Conservation (phyloP, 2,113 vertebrate species). For the Hemicordylus capensis region DNA sequence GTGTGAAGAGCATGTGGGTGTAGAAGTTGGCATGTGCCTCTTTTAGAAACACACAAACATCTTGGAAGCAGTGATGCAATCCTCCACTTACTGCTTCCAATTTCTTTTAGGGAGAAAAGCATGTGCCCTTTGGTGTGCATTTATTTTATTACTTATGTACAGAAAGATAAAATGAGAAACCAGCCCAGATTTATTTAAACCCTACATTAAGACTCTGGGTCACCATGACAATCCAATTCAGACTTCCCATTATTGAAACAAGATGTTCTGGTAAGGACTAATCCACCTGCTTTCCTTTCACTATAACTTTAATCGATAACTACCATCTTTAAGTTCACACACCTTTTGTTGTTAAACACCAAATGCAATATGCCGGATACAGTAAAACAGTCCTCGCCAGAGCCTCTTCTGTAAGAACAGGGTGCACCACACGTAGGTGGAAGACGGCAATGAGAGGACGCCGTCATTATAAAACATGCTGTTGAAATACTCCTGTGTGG, state of each 20-base stretch:
- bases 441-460: too few relatives aligned
- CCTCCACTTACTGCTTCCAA: neutral
- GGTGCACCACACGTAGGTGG: too few relatives aligned
- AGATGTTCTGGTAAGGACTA: too few relatives aligned
- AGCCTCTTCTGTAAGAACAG: too few relatives aligned
- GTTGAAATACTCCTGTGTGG: too few relatives aligned
- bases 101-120: neutral
- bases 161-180: neutral
- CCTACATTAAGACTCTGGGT: neutral
- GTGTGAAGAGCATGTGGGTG: neutral
- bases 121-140: neutral
- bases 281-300: too few relatives aligned
- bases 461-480: too few relatives aligned
- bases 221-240: neutral
- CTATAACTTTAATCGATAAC: too few relatives aligned
- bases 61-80: neutral
- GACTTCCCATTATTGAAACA: neutral
- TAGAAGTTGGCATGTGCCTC: neutral
- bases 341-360: too few relatives aligned
- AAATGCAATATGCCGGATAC: too few relatives aligned
- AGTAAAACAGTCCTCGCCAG: too few relatives aligned
- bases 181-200: neutral
- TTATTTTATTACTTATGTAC: neutral
- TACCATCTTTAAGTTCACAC: too few relatives aligned
- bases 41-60: neutral